Base-by-base conservation (phyloP, 1,140 invertebrate species). In the Drosophila nasuta region DNA sequence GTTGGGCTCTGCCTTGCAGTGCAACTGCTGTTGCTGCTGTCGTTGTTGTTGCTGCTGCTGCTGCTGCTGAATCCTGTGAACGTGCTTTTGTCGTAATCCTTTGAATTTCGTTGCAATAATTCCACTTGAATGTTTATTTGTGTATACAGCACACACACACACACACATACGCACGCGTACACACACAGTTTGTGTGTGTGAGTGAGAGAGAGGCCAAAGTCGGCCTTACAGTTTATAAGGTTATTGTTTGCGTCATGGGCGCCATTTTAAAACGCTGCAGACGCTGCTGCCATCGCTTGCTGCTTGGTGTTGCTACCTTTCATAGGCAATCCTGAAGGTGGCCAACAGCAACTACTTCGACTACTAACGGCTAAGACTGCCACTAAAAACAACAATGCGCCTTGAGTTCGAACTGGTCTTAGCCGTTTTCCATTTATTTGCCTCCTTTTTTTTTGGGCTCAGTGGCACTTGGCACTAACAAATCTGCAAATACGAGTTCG, bases 21-120 rank as follows among this genome's bases (percentile, higher is more conserved):
- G 81, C 70, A 73, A 71, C 77, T 81, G 67, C 66, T 75, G 79
- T 64, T 70, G 76, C 52, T 77, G 56, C 7, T 52, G 52, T 25
- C 41, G 35, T n/a, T 73, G 56, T 62, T 70, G 66, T 35, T 68
- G 79, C 64, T 70, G 76, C 52, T 77, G 56, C 33, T 49, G 35
- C 8, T 73, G 56, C 66, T 70, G 66, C 45, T 68, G 81, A 91
- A 91, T 91, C 91, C 86, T 78, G 77, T 82, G 90, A 91, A 91
- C 91, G 91, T 91, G 91, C 90, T 87, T 91, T 90, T 88, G 86
- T 85, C 91, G 83, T 91, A 91, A 91, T 91, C 91, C 91, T 91
- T 91, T 91, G 91, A 85, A 91, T 91, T 91, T 91, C 87, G 90
- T 88, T 91, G 91, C 90, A 91, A 91, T 91, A 91, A 91, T 91